A percentile compares a stretch with the other conserved stretches of the same genome.
phyloP scores from a whole-genome alignment of 2,888 invertebrate species.

The Mesorhabditis sp. region DNA sequence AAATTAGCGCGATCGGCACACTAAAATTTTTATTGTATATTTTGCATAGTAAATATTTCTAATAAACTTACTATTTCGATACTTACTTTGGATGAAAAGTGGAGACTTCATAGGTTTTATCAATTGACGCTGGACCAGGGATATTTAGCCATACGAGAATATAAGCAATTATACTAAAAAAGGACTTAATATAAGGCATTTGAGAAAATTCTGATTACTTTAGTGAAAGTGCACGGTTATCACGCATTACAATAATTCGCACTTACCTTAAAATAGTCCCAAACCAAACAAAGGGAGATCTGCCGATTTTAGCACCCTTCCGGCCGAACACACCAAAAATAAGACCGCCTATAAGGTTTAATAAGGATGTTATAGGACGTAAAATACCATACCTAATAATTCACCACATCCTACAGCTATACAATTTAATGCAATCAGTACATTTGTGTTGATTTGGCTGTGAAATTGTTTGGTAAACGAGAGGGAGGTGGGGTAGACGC shows the following conservation, averaged over 20 bases:
- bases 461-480: constrained; percentile 12
- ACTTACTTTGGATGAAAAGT: background rate
- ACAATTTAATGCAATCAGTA: constrained; percentile 13
- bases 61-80: too few species aligned
- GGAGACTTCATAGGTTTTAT: background rate
- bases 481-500: constrained; percentile 14
- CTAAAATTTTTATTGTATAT: too few species aligned
- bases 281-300: background rate
- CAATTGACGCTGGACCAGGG: background rate
- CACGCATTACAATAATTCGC: background rate
- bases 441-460: constrained; percentile 7
- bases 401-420: constrained; percentile 11
- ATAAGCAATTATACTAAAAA: background rate
- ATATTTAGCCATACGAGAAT: background rate
- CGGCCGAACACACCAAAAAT: background rate
- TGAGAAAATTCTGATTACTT: too few species aligned
- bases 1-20: background rate
- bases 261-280: background rate
- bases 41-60: too few species aligned
- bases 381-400: background rate
- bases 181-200: too few species aligned
- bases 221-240: background rate
- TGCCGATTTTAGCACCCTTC: background rate
- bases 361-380: background rate
- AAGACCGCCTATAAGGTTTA: background rate